These are phyloP conservation scores for Sabatieria punctata DNA, from an alignment of 2,888 invertebrate species.

Conservation along the genomic window DNA sequence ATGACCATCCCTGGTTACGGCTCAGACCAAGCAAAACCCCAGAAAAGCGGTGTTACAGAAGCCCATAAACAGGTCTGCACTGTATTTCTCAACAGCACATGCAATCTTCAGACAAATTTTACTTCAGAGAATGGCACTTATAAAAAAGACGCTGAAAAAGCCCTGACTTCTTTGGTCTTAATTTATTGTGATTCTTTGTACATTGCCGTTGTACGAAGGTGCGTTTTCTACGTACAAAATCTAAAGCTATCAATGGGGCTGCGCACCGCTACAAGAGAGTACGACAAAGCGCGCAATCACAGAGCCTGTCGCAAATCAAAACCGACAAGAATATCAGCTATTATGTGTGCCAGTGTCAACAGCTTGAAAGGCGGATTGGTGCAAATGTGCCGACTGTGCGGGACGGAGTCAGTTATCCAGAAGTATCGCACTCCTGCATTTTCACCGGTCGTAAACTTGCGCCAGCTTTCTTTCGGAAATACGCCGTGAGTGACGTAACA, in stretches of 20 bases:
- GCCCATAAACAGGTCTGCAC: constrained; percentile 33
- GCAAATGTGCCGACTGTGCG: constrained; percentile 30
- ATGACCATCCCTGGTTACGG: constrained; percentile 37
- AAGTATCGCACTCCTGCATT: constrained; percentile 28
- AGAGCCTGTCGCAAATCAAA: too few relatives aligned
- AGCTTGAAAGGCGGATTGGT: constrained; percentile 31
- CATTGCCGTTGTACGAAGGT: too few relatives aligned
- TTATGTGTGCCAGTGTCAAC: constrained; percentile 29
- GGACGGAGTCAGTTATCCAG: constrained; percentile 36
- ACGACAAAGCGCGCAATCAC: too few relatives aligned
- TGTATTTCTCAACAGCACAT: not conserved
- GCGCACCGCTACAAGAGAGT: too few relatives aligned
- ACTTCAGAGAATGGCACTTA: not conserved
- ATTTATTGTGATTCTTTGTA: too few relatives aligned
- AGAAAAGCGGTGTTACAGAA: constrained; percentile 32
- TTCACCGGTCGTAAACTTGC: constrained; percentile 19
- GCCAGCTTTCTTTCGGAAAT: constrained; percentile 34
- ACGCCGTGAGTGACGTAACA: constrained; percentile 35
- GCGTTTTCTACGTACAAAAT: too few relatives aligned
- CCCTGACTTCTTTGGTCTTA: not conserved
- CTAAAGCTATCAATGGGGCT: too few relatives aligned
- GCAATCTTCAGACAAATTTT: not conserved
- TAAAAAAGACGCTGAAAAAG: not conserved
- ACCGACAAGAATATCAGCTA: constrained; percentile 30
- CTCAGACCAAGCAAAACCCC: constrained; percentile 32